Base-by-base conservation (phyloP, 1,140 invertebrate genomes). In the Ips nitidus region DNA sequence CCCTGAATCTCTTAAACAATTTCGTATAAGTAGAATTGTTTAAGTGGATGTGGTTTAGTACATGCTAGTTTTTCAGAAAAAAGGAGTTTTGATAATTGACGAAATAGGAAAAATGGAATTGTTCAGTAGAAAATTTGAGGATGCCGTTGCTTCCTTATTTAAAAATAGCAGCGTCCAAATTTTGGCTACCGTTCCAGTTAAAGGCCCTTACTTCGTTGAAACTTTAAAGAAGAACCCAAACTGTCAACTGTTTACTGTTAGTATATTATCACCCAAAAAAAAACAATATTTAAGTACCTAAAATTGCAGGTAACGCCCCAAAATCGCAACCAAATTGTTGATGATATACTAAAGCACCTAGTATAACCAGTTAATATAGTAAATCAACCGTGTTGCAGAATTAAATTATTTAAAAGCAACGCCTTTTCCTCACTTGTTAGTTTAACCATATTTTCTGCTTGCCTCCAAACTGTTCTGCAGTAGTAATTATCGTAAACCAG, bases 91-190 rank as follows among this genome's bases (percentile, higher is more conserved):
- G 39, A 76, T 89, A 5, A 81, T 89, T 39, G 88, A 90, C 79
- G 88, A 90, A 79, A 86, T 90, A 65, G 88, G 88, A 22, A 89
- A 89, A 81, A 89, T 90, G 88, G 88, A 90, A 78, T 70, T 87
- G 45, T 87, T 87, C 50, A 89, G 87, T 72, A 76, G 82, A 56
- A 77, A 77, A 55, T 89, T 90, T 76, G 73, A 83, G 57, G 62
- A 74, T 22, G 59, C 72, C 7, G 77, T 86, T 0, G 73, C 78
- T 38, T 73, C 80, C 43, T 65, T 83, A 39, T 80, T 85, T 64
- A 70, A 76, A 8, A 70, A 72, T 8, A 39, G 73, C 1, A 69
- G 70, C 38, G 69, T 77, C 38, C 68, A 53, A 40, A 78, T 89
- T 37, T 73, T 88, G 36, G 85, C 85, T 4, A 88, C 87, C 2